Base-by-base conservation (phyloP, 2,888 invertebrate genomes). In the Coecobrya sp. region DNA sequence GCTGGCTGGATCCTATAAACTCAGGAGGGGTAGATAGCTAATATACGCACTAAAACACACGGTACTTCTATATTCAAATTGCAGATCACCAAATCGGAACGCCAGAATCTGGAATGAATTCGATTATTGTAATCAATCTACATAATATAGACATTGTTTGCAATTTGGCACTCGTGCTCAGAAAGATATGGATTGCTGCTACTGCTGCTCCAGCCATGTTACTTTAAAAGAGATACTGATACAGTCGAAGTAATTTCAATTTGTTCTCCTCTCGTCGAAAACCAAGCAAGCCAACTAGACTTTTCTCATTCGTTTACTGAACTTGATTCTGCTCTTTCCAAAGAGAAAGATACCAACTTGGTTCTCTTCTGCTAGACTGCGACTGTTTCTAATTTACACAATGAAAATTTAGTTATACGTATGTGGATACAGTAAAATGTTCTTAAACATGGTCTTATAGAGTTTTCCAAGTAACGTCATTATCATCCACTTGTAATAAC, bases 51-150 rank as follows among this genome's bases (percentile, higher is more conserved):
- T 13, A 65, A 2, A 16, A 62, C 19, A 11, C 70, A 13, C 70
- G 19, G 1, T 30, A 25, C 30, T 62, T 16, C 10, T 30, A 4
- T 73, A 55, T 52, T 81, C 30, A 45, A 45, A 45, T 25, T 25
- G 13, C 49, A 62, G 82, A 22, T 62, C 25, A 22, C 76, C 27
- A 68, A 85, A 45, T 42, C 16, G 85, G 25, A 73, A 85, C 65
- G 65, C 45, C 65, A 62, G 65, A 25, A 65, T 85, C 65, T 45
- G 62, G 36, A 70, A 86, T 86, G 70, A n/a, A 86, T 86, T 86
- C 55, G 45, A 86, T 86, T 86, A 86, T 73, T 70, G 86, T 73
- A 86, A 86, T 86, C 86, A 86, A 86, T 86, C 86, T 86, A 86
- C 52, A 52, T 76, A 76, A 76, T 76, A 49, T 27, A 76, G 76